phyloP scores from a whole-genome alignment of 2,888 invertebrate genomes.

The Orchesellides sinensis region DNA sequence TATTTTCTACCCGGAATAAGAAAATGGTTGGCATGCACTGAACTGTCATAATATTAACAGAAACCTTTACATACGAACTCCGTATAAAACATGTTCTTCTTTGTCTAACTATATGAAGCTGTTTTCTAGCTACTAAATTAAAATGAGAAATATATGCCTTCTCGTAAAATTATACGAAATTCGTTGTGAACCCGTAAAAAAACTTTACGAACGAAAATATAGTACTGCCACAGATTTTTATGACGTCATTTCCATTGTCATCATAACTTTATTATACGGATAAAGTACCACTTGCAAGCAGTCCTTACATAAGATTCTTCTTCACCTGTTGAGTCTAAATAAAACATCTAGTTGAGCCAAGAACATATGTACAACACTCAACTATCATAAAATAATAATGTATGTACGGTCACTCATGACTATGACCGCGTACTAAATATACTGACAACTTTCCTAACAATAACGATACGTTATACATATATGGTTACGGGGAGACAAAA shows the following conservation, averaged over 20 bases:
- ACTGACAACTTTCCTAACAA: slow-evolving; percentile 4
- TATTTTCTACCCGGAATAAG: no score
- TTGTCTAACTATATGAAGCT: no score
- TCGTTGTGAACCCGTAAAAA: no score
- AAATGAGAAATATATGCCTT: no score
- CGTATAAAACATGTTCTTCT: no score
- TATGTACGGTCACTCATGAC: slow-evolving; percentile 17
- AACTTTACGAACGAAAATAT: no score
- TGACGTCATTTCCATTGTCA: slow-evolving; percentile 55
- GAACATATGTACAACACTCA: not conserved
- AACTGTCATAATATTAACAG: no score
- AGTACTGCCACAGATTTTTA: slow-evolving; percentile 41
- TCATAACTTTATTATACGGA: slow-evolving; percentile 58
- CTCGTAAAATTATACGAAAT: no score
- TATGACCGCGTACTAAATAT: slow-evolving; percentile 24
- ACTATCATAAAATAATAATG: slow-evolving; percentile 23
- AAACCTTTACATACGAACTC: no score
- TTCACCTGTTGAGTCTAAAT: slow-evolving; percentile 58
- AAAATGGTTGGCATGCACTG: no score
- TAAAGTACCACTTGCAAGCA: slow-evolving; percentile 41
- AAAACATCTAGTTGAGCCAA: slow-evolving; percentile 11
- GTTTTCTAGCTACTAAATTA: no score
- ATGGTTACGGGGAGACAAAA: not conserved
- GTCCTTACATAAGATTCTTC: not conserved
- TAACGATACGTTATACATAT: not conserved